Base-by-base conservation (phyloP, 2,113 vertebrate genomes). In the Hydrolagus affinis region DNA sequence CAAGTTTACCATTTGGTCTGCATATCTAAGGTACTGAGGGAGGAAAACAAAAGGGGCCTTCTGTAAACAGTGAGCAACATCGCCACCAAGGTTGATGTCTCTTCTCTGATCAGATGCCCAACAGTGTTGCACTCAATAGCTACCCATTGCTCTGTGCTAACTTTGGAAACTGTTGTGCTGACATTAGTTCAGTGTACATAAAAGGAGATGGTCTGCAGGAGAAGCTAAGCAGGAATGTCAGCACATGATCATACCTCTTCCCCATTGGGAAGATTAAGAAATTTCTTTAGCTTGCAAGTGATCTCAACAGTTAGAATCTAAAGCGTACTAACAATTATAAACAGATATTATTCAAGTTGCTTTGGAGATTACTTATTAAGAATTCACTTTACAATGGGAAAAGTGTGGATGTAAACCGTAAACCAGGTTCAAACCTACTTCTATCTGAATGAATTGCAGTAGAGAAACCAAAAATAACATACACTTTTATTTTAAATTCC, bases 121-220 rank as follows among this genome's bases (percentile, higher is more conserved):
- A 66, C 66, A 83, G 21, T 83, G 21, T 83, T 25, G 78, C 78
- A 83, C 14, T 17, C 78, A 21, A 23, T 23, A 66, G 11, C 28
- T 68, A 44, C 85, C 8, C 28, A 9, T 56, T 62, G 14, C 15
- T 64, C 60, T 86, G 85, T 69, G 73, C 85, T 86, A 86, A 86
- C 57, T 86, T 86, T 86, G 72, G 85, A 75, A 75, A 86, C 85
- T 69, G 69, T 69, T 21, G 21, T 77, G 71, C 76, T 86, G 73
- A 86, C 85, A 86, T 64, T 76, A 75, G 62, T 44, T 64, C 60
- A 83, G 72, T 76, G 85, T 44, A 86, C 85, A 86, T 86, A 86
- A 74, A 86, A 32, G 85, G 85, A 77, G 60, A 76, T 86, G 85
- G 28, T 62, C 85, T 77, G 66, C 62, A 11, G n/a, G 62, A 64